phyloP scores from a whole-genome alignment of 2,888 invertebrate species.

The Ditylenchus weischeri region DNA sequence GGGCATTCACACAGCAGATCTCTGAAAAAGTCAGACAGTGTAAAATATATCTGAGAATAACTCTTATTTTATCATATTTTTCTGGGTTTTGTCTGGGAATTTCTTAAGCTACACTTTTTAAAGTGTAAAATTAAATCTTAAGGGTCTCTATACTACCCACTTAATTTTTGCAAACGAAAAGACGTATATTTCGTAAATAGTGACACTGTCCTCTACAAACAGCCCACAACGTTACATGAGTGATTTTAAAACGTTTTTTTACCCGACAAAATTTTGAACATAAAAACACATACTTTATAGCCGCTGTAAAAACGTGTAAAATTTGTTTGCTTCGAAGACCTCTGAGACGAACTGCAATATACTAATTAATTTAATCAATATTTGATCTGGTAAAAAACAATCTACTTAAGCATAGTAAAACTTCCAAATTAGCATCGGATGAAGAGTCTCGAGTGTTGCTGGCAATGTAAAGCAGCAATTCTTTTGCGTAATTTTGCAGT shows the following conservation, averaged over 20 bases:
- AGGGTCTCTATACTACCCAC: too few species aligned
- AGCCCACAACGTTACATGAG: too few species aligned
- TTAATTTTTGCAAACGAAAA: too few species aligned
- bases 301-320: constrained; percentile 21
- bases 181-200: too few species aligned
- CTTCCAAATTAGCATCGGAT: constrained; percentile 21
- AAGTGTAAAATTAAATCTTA: too few species aligned
- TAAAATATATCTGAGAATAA: not conserved
- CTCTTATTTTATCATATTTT: not conserved
- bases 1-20: constrained; percentile 13
- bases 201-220: too few species aligned
- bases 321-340: constrained; percentile 24
- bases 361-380: too few species aligned
- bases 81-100: too few species aligned
- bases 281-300: constrained; percentile 13
- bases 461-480: constrained; percentile 22
- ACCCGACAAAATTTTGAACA: not conserved
- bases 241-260: not conserved
- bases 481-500: constrained; percentile 23
- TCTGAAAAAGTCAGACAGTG: not conserved
- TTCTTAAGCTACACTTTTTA: too few species aligned
- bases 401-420: not conserved
- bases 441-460: constrained; percentile 18
- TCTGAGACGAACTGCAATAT: constrained; percentile 17
- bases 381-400: too few species aligned